Evolutionary conservation across 2,797 vertebrate genomes (phyloP).

Genomic region (Sorex maritimensis): DNA sequence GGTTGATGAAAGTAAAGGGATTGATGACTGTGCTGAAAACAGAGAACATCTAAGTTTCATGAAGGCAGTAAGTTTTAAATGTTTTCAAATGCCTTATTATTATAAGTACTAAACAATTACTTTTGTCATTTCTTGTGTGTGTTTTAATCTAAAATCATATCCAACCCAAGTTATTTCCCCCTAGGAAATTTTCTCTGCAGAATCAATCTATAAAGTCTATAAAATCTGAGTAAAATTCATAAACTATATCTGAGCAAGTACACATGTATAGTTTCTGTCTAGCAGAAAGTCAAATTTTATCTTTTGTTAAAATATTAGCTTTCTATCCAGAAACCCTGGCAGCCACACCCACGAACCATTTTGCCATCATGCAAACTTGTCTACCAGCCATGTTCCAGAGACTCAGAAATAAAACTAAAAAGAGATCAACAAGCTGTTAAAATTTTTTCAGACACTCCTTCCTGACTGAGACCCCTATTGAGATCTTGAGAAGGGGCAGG

Average conservation of each 20-base stretch:
- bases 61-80: slow-evolving; percentile 11
- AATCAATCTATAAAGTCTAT: slow-evolving; percentile 5
- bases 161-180: not conserved
- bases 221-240: slow-evolving; percentile 58
- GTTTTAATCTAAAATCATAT: slow-evolving; percentile 66
- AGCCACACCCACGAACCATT: too few relatives aligned
- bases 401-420: too few relatives aligned
- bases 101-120: slow-evolving; percentile 55
- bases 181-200: slow-evolving; percentile 33
- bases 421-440: too few relatives aligned
- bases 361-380: too few relatives aligned
- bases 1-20: slow-evolving; percentile 55
- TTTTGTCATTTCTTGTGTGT: slow-evolving; percentile 49
- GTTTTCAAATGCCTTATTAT: slow-evolving; percentile 46
- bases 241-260: not conserved
- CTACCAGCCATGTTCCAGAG: too few relatives aligned
- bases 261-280: slow-evolving; percentile 50
- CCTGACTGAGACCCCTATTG: too few relatives aligned
- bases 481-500: too few relatives aligned
- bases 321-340: too few relatives aligned
- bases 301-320: slow-evolving; percentile 57
- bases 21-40: slow-evolving; percentile 58
- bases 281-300: slow-evolving; percentile 30
- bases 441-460: too few relatives aligned
- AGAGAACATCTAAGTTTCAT: slow-evolving; percentile 27